Conservation (phyloP, 2,888 invertebrate genomes). For the Daptonema setosum region DNA sequence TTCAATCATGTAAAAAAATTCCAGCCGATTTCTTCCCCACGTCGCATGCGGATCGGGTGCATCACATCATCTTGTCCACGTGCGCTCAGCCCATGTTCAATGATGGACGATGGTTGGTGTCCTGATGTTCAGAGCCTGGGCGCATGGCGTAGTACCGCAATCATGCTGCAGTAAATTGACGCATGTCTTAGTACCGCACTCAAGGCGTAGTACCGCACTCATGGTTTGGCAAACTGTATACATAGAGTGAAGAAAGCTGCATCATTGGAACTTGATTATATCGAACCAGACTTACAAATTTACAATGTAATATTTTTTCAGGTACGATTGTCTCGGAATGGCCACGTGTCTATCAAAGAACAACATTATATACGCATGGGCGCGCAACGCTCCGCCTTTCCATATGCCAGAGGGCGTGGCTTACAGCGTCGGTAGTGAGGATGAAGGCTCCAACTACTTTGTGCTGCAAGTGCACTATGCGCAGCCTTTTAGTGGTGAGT, state of each 20-base stretch:
- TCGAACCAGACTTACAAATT: no score
- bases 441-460: conserved; percentile 33
- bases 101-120: no score
- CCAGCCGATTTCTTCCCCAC: conserved; percentile 35
- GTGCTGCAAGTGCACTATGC: conserved; percentile 39
- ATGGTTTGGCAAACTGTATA: no score
- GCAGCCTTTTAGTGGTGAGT: conserved; percentile 20
- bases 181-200: no score
- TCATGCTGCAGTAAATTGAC: no score
- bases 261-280: no score
- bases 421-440: conserved; percentile 35
- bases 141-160: no score
- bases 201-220: no score
- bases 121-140: no score
- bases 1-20: no score
- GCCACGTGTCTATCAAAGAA: background rate
- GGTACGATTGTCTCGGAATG: background rate
- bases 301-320: no score
- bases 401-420: conserved; percentile 36
- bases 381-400: conserved; percentile 38
- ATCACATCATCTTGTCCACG: conserved; percentile 40
- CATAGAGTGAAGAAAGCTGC: background rate
- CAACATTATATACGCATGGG: conserved; percentile 40
- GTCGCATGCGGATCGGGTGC: conserved; percentile 36
- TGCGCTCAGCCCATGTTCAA: conserved; percentile 38